Base-by-base conservation (phyloP, 2,797 vertebrate species). In the Glyptemys insculpta region DNA sequence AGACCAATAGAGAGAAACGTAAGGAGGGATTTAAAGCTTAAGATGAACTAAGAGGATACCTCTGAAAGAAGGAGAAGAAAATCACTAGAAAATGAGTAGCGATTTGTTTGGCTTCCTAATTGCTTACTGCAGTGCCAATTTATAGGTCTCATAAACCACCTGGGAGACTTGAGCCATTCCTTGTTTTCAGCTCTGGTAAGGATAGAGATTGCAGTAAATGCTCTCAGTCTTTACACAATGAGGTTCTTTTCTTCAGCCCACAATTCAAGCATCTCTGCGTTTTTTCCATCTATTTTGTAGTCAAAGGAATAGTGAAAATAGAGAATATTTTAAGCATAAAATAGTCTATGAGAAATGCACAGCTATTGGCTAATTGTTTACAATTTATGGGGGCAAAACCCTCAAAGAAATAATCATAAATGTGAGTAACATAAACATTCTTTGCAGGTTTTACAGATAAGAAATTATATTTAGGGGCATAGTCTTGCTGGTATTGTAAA, bases 181-280 rank as follows among this genome's bases (percentile, higher is more conserved):
- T 95, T 3, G 0, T 59, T 49, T 81, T 82, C 12, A 1, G 27
- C 37, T 88, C 90, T 91, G 86, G 50, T 88, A 89, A 52, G 41
- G 47, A 2, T 41, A 25, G n/a, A 54, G 41, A 1, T 25, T 52
- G 87, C 16, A 1, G 78, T n/a, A 74, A 1, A 3, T 90, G 57
- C 87, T 79, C 86, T 57, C 87, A 3, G 0, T 79, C 52, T 86
- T 80, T 29, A 9, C 49, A 15, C 47, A 44, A 62, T 3, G 14
- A 92, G 54, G 50, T 31, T 88, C 41, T 68, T 94, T 87, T 96
- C 47, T 90, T 93, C 91, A 80, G 74, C 65, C 41, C 57, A 29
- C 57, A 57, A 18, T 90, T 37, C 74, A 49, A 90, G 81, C 1
- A 0, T 82, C 74, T 12, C 27, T 76, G 0, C 0, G 57, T 85